These are phyloP conservation scores for Centruroides sculpturatus DNA, from an alignment of 1,140 invertebrate species.

Conservation along the genomic window DNA sequence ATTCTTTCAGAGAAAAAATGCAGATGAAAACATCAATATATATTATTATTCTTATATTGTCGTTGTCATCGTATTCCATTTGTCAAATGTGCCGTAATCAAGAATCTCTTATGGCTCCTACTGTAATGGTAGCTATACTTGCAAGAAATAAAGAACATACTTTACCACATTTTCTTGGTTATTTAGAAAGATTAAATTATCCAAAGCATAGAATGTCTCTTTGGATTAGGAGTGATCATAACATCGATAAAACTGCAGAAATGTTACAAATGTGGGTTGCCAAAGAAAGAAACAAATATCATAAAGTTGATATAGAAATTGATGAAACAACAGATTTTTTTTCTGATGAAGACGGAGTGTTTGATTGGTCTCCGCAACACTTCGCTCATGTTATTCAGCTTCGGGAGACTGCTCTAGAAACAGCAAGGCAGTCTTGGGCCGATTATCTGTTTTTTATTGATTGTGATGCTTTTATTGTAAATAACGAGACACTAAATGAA, in stretches of 20 bases:
- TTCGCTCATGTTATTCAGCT: slow-evolving; percentile 67
- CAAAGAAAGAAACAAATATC: slow-evolving; percentile 45
- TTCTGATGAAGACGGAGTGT: slow-evolving; percentile 47
- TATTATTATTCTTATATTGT: too few relatives aligned
- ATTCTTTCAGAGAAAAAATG: too few relatives aligned
- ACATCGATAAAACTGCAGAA: slow-evolving; percentile 56
- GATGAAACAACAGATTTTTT: slow-evolving; percentile 33
- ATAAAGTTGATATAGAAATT: slow-evolving; percentile 47
- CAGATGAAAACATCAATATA: too few relatives aligned
- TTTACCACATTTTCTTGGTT: slow-evolving; percentile 76
- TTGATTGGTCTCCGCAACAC: slow-evolving; percentile 57
- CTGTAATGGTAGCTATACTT: slow-evolving; percentile 61
- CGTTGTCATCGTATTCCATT: too few relatives aligned
- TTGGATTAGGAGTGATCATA: slow-evolving; percentile 80
- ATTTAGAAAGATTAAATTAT: slow-evolving; percentile 67
- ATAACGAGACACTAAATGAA: slow-evolving; percentile 47
- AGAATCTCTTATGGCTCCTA: slow-evolving; percentile 34
- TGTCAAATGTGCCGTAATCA: too few relatives aligned
- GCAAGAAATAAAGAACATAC: slow-evolving; percentile 81
- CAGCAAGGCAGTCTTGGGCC: slow-evolving; percentile 59
- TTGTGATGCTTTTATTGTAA: slow-evolving; percentile 69
- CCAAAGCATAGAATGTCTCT: slow-evolving; percentile 75
- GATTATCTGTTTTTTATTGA: slow-evolving; percentile 73
- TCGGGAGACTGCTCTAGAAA: slow-evolving; percentile 58
- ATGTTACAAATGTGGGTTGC: slow-evolving; percentile 59